Evolutionary conservation across 2,797 vertebrate genomes (phyloP), one percentile per base, ranked within the genome.

Genomic region (Rhinoraja longicauda): DNA sequence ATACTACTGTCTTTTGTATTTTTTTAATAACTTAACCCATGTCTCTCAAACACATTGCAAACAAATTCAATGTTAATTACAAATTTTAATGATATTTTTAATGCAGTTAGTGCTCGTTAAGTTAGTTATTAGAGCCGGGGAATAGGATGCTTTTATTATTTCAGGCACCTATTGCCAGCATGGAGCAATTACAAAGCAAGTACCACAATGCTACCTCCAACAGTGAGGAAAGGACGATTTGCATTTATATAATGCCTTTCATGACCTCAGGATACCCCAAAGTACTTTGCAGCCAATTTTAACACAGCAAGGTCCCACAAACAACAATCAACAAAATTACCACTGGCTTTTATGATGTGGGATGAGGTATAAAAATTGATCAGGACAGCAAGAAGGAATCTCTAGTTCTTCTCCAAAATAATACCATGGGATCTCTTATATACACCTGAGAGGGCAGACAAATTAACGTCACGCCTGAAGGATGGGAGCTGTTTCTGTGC

Each of bases 91-190:
- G 59, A 88, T 88, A 88, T 64, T 59, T 64, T 36, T 21, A 88
- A 88, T 88, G 84, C 59, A 88, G 21, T 88, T 67, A 64, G 84
- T 88, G 84, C 59, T 88, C 84, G 36, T 88, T 64, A 88, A 88
- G 84, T 67, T 32, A 67, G 59, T 1, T 67, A 62, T 88, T 36
- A 32, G 29, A 67, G 59, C n/a, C 64, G 26, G 59, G 6, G n/a
- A 88, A 88, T n/a, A 36, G 59, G 59, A 36, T 21, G 59, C 13
- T 88, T 88, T 64, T 17, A 5, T 19, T 17, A 86, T 62, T 32
- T 64, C 57, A 86, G 82, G 13, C 82, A 64, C 57, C 4, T 32
- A 59, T 6, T 32, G 13, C 6, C n/a, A 21, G n/a, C 59, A 64
- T 9, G 26, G 26, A 29, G 39, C 39, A 81, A 81, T 82, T 17